Evolutionary conservation across 2,113 vertebrate species (phyloP).

Genomic region (Podocnemis expansa): DNA sequence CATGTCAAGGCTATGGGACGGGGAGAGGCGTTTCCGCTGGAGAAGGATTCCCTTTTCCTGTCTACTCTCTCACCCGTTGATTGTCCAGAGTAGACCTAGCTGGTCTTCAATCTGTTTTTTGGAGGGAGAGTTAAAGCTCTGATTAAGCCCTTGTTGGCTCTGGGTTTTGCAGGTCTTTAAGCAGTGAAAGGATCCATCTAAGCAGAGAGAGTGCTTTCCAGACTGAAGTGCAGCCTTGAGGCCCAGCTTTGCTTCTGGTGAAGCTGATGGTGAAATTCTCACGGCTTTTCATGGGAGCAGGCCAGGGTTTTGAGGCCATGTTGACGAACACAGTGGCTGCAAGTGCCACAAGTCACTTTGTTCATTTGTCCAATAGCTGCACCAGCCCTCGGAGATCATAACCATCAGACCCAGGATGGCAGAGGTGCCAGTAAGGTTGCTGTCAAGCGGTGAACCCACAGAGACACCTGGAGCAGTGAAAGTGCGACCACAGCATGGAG

Average conservation of each 20-base stretch:
- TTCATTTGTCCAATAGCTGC: neutral
- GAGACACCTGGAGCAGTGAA: neutral
- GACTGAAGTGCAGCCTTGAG: accelerated
- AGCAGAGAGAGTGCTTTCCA: neutral
- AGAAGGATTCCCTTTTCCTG: neutral
- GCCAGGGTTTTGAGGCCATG: neutral
- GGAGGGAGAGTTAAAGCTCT: neutral
- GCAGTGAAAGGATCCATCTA: neutral
- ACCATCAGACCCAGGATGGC: neutral
- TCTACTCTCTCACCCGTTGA: neutral
- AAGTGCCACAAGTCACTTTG: neutral
- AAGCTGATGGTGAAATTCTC: neutral
- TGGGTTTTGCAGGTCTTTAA: neutral
- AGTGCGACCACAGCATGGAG: neutral
- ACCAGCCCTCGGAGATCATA: neutral
- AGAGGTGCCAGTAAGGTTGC: neutral
- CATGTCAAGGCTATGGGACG: neutral
- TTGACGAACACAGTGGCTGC: no score
- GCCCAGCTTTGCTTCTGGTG: accelerated
- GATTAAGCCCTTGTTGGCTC: neutral
- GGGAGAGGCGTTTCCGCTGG: neutral
- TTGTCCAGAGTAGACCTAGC: no score
- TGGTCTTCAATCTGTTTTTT: neutral
- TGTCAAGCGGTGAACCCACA: neutral
- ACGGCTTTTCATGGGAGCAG: neutral